These are phyloP conservation scores for Polyergus mexicanus DNA, from an alignment of 1,140 invertebrate genomes.

Conservation along the genomic window DNA sequence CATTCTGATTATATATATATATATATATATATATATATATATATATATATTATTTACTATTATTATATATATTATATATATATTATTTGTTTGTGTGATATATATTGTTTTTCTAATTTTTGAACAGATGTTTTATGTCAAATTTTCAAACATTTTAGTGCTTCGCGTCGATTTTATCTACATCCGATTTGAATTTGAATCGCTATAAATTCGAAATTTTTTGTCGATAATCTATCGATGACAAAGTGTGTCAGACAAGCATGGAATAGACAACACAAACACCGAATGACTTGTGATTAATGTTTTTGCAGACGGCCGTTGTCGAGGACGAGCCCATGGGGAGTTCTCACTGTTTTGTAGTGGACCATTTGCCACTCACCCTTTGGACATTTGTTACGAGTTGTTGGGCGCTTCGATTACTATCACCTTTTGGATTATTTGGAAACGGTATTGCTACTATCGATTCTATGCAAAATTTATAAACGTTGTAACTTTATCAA, in stretches of 20 bases:
- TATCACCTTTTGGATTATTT: constrained; percentile 25
- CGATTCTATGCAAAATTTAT: constrained; percentile 23
- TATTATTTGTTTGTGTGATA: no score
- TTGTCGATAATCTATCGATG: constrained; percentile 64
- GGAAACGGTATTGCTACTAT: not conserved
- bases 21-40: constrained; percentile 5
- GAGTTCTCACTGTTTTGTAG: constrained; percentile 77
- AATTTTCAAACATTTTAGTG: not conserved
- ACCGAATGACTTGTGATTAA: constrained; percentile 81
- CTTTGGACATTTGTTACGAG: constrained; percentile 51
- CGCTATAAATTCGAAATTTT: constrained; percentile 21
- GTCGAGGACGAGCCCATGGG: constrained; percentile 77
- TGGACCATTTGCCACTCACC: constrained; percentile 74
- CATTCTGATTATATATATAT: constrained; percentile 6
- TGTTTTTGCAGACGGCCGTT: constrained; percentile 80
- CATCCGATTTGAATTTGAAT: constrained; percentile 16
- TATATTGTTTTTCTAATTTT: no score
- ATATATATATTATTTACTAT: not conserved
- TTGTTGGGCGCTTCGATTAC: constrained; percentile 36
- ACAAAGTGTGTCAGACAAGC: constrained; percentile 78
- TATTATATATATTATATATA: no score
- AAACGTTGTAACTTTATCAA: not conserved
- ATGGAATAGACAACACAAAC: constrained; percentile 77
- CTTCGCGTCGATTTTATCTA: not conserved
- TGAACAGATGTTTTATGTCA: not conserved